phyloP scores from a whole-genome alignment of 2,888 invertebrate species.

The Diploptera punctata region DNA sequence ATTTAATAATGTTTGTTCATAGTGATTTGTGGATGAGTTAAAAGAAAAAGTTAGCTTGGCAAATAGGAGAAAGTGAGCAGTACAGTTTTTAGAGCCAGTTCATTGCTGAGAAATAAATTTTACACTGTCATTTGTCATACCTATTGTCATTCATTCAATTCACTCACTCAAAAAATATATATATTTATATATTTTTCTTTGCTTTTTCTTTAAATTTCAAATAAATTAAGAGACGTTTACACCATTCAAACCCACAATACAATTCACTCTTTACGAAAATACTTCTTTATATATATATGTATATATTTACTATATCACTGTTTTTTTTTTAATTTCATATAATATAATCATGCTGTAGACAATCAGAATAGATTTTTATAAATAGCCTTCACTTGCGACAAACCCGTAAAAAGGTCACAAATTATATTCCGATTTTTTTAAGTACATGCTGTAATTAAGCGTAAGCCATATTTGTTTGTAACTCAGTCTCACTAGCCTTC shows the following conservation, averaged over 20 bases:
- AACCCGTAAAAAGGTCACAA: conserved; percentile 31
- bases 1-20: too few relatives aligned
- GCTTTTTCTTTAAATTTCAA: neutral
- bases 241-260: neutral
- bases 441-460: conserved; percentile 35
- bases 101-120: neutral
- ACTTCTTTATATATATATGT: conserved; percentile 15
- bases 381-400: conserved; percentile 19
- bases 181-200: too few relatives aligned
- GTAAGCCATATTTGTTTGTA: conserved; percentile 20
- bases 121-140: too few relatives aligned
- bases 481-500: conserved; percentile 36
- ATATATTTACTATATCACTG: conserved; percentile 22
- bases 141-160: neutral
- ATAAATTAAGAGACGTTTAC: neutral
- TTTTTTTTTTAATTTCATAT: neutral
- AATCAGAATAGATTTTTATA: conserved; percentile 23
- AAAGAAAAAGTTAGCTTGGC: neutral
- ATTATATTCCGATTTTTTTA: conserved; percentile 27
- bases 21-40: too few relatives aligned
- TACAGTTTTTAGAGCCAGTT: neutral
- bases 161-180: neutral
- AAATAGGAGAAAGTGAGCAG: neutral
- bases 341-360: conserved; percentile 12
- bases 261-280: conserved; percentile 23